Base-by-base conservation (phyloP, 2,797 vertebrate genomes). In the Propithecus deckenii region DNA sequence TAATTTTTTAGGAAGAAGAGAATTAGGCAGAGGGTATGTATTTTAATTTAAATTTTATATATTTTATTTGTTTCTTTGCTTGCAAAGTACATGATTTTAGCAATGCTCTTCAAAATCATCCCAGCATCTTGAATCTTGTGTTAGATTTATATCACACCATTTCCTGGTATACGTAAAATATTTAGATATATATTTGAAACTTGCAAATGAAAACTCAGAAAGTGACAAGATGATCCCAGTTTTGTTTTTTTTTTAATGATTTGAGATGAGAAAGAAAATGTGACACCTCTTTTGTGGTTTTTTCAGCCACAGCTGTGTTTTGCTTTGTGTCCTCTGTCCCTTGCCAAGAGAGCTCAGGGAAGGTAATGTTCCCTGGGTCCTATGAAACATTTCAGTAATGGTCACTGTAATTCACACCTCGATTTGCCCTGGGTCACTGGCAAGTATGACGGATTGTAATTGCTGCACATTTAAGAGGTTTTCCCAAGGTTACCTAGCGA, bases 391-490 rank as follows among this genome's bases (percentile, higher is more conserved):
- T 89, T 87, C 67, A 5, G 52, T 92, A 95, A 93, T 5, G 1
- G 30, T 25, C 38, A 57, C 52, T 48, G 20, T 94, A 93, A 93
- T 50, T 95, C 87, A 97, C 9, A 59, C 18, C 50, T 94, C 75
- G 76, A 87, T 90, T 94, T 96, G 57, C 59, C 85, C 32, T 1
- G 7, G 48, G 48, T 95, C 71, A n/a, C 65, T 86, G 88, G 61
- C n/a, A 71, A 74, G 61, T 57, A 10, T 81, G 59, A 97, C 95
- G 59, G 80, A 97, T 85, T 91, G 50, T 88, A 67, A 97, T 79
- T 69, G 61, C 87, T 90, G 22, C 57, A 43, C 43, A 55, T 87
- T 94, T 14, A 28, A 41, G 87, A 95, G 35, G 30, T 41, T 86
- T 90, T 65, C 20, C 67, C 87, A 96, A 96, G 90, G 92, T 97